These are phyloP conservation scores for Oryzaephilus surinamensis DNA, from an alignment of 1,140 invertebrate species.

Conservation along the genomic window DNA sequence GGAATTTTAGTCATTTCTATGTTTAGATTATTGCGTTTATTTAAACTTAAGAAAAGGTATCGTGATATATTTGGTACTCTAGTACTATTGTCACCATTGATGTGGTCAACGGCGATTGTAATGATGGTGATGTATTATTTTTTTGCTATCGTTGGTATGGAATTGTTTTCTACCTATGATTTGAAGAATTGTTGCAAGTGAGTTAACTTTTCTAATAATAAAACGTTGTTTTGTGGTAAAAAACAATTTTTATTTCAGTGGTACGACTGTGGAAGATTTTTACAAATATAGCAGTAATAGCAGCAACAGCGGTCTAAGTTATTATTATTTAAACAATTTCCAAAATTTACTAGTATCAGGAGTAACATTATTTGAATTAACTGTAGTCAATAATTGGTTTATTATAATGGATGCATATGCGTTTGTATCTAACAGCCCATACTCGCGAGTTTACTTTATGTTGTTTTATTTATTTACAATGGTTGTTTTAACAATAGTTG, in stretches of 20 bases:
- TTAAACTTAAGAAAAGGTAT: slow-evolving; percentile 77
- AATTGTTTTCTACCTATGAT: slow-evolving; percentile 67
- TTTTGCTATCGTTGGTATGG: slow-evolving; percentile 87
- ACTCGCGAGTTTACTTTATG: slow-evolving; percentile 78
- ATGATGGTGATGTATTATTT: slow-evolving; percentile 85
- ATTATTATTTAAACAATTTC: slow-evolving; percentile 85
- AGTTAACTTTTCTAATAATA: slow-evolving; percentile 39
- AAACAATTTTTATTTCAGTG: slow-evolving; percentile 44
- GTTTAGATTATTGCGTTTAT: slow-evolving; percentile 57
- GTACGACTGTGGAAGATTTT: slow-evolving; percentile 75
- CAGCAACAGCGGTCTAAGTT: slow-evolving; percentile 55
- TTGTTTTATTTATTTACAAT: slow-evolving; percentile 82
- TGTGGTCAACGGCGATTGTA: slow-evolving; percentile 68
- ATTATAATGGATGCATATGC: slow-evolving; percentile 88
- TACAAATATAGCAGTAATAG: slow-evolving; percentile 59
- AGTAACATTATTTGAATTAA: slow-evolving; percentile 83
- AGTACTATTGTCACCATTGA: slow-evolving; percentile 66
- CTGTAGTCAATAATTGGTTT: slow-evolving; percentile 85
- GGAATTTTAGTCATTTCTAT: slow-evolving; percentile 20
- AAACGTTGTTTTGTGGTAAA: too few species aligned
- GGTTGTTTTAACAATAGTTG: slow-evolving; percentile 85
- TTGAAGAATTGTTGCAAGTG: slow-evolving; percentile 78
- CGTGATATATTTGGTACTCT: slow-evolving; percentile 82
- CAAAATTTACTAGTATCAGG: slow-evolving; percentile 59
- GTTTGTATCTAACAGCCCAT: slow-evolving; percentile 46